A percentile compares a stretch with the other conserved stretches of the same genome.
phyloP scores from a whole-genome alignment of 2,888 invertebrate species.

The Drosophila anceps region DNA sequence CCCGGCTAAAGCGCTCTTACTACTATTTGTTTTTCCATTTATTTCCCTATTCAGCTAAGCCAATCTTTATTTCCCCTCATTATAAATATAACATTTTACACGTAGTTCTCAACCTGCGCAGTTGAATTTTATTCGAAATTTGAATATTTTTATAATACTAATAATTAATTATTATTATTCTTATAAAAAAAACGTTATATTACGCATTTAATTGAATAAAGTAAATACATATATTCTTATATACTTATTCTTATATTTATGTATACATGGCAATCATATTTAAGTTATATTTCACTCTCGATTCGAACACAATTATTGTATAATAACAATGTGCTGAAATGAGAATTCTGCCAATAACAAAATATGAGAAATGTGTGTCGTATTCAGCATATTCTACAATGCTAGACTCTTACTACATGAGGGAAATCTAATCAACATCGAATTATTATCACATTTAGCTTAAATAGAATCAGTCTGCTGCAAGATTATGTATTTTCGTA shows the following conservation, averaged over 20 bases:
- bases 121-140: not conserved
- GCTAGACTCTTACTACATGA: not conserved
- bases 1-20: not conserved
- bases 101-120: not conserved
- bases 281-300: not conserved
- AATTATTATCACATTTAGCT: not conserved
- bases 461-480: not conserved
- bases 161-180: too few relatives aligned
- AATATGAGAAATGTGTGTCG: not conserved
- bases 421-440: conserved; percentile 2
- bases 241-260: not conserved
- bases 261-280: not conserved
- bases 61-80: conserved; percentile 5
- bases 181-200: too few relatives aligned
- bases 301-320: not conserved
- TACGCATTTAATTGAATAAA: not conserved
- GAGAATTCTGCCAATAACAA: not conserved
- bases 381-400: not conserved
- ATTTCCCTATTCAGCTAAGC: not conserved
- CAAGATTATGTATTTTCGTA: not conserved
- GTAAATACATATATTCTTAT: not conserved
- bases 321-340: not conserved
- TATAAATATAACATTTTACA: not conserved
- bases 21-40: not conserved
- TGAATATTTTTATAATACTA: not conserved